These are phyloP conservation scores for Hozukius guyotensis DNA, from an alignment of 2,797 vertebrate species.

Conservation along the genomic window DNA sequence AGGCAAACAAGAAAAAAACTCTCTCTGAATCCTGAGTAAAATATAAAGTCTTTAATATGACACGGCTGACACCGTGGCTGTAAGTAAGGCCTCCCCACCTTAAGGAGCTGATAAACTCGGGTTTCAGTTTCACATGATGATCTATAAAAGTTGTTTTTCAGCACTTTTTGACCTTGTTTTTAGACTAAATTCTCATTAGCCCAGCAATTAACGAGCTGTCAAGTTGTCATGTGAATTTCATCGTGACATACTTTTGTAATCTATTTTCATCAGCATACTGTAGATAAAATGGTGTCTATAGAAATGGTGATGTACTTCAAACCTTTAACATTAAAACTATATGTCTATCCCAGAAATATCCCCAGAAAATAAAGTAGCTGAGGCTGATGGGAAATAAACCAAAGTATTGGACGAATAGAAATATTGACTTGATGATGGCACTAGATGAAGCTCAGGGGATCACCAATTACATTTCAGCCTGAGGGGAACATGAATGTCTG, in stretches of 20 bases:
- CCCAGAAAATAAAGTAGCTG: no score
- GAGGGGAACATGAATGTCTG: no score
- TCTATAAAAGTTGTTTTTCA: neutral
- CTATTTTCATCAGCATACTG: constrained; percentile 17
- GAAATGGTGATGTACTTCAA: neutral
- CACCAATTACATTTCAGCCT: no score
- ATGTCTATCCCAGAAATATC: no score
- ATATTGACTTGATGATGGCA: no score
- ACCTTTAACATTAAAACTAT: neutral
- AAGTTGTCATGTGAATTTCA: constrained; percentile 25
- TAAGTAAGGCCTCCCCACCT: neutral
- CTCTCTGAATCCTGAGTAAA: neutral
- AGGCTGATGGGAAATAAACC: no score
- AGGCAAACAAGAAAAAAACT: neutral
- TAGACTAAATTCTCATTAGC: constrained; percentile 29
- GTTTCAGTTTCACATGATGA: neutral
- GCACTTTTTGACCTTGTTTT: constrained; percentile 7
- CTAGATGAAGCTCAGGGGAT: no score
- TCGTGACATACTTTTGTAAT: constrained; percentile 41
- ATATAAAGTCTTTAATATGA: neutral
- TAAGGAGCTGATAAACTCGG: neutral
- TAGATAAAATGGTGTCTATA: neutral
- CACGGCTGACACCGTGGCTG: neutral
- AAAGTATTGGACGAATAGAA: no score
- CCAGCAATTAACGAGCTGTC: constrained; percentile 49